Evolutionary conservation across 2,113 vertebrate genomes (phyloP), one percentile per base, ranked within the genome.

Genomic region (Thunnus thynnus): DNA sequence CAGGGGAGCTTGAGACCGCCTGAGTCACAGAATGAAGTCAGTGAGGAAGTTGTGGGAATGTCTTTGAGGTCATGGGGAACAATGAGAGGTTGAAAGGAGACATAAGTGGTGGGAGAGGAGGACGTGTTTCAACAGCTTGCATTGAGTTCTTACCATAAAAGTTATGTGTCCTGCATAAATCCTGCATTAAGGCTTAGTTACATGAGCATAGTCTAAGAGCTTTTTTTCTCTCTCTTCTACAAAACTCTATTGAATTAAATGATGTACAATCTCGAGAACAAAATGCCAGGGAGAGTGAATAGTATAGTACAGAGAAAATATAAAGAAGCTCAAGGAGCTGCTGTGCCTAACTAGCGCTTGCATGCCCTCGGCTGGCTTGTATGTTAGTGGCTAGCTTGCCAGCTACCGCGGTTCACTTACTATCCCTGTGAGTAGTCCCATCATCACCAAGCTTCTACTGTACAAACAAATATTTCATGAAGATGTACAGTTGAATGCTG

Each of bases 51-150:
- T 76, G n/a, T 55, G 68, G 44, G 66, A 88, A 87, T 62, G 80
- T 78, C 72, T 91, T 78, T 89, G 75, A 90, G 88, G 87, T 84
- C 56, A 85, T 3, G 12, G 30, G 20, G 67, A 84, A 88, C 77
- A 88, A 86, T 86, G 46, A 80, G 48, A 73, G 52, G 60, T 62
- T 80, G 66, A 80, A n/a, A 72, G 76, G 22, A 62, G 44, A 61
- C 75, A 48, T 52, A 64, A 61, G 61, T 67, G 63, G 22, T 62
- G n/a, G 22, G 52, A 72, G 16, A 69, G 32, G 22, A 72, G 36
- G 30, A n/a, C 52, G 51, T 78, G 16, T 84, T 84, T 70, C n/a
- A 68, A 22, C 27, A 50, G 14, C 20, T 55, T 52, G 10, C 20
- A 4, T 6, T 32, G 22, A n/a, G 62, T 54, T 64, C 55, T 64